Evolutionary conservation across 1,140 invertebrate species (phyloP).

Genomic region (Eueides isabella): DNA sequence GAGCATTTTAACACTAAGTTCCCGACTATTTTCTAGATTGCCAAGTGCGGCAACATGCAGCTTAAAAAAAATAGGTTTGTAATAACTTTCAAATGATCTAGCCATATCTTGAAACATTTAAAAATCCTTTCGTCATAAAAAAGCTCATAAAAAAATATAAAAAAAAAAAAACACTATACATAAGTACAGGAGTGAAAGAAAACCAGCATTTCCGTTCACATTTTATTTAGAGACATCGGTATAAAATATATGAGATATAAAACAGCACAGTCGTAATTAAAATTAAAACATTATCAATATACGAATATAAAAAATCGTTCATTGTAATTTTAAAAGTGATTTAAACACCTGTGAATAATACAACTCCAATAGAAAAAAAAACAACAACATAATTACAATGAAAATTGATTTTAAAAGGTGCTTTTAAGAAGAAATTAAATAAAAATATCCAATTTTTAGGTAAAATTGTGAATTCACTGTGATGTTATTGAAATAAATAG

Average conservation of each 20-base stretch:
- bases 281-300: conserved; percentile 72
- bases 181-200: conserved; percentile 30
- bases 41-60: too few relatives aligned
- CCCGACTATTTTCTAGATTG: too few relatives aligned
- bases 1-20: too few relatives aligned
- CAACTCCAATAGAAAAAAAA: conserved; percentile 20
- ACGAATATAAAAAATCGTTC: conserved; percentile 68
- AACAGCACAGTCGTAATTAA: conserved; percentile 79
- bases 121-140: too few relatives aligned
- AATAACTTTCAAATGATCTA: too few relatives aligned
- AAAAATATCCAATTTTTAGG: background rate
- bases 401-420: conserved; percentile 27
- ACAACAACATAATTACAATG: conserved; percentile 12
- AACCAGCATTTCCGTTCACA: conserved; percentile 57
- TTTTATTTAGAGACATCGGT: conserved; percentile 81
- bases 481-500: conserved; percentile 48
- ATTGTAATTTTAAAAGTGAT: conserved; percentile 56
- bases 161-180: too few relatives aligned
- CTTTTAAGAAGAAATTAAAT: conserved; percentile 24
- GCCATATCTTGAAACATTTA: too few relatives aligned
- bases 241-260: conserved; percentile 82
- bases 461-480: conserved; percentile 52
- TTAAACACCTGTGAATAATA: conserved; percentile 18
- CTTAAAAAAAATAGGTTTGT: too few relatives aligned
- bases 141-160: too few relatives aligned